These are phyloP conservation scores for Diadegma fenestrale DNA, from an alignment of 2,888 invertebrate species.

Conservation along the genomic window DNA sequence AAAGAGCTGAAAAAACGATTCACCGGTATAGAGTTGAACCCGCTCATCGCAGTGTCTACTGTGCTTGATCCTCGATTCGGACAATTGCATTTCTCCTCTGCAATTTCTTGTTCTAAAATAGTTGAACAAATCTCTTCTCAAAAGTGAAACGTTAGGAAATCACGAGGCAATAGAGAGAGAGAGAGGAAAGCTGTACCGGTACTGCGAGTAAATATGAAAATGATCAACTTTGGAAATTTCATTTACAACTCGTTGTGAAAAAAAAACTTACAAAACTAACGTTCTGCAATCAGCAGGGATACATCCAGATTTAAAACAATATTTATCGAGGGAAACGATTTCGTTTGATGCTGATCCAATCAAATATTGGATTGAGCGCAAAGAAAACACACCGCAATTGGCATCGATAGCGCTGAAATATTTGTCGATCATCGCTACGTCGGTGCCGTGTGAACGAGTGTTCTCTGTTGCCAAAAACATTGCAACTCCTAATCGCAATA, in stretches of 20 bases:
- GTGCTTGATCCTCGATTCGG: constrained; percentile 76
- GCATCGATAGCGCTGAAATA: not conserved
- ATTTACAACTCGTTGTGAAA: not conserved
- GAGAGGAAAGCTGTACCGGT: not conserved
- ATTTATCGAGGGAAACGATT: constrained; percentile 1
- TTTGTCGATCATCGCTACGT: constrained; percentile 31
- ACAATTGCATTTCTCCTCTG: constrained; percentile 46
- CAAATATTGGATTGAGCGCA: constrained; percentile 27
- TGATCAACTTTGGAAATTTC: not conserved
- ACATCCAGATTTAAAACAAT: constrained; percentile 26
- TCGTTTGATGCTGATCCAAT: constrained; percentile 19
- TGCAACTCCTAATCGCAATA: too few species aligned
- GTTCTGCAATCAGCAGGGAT: not conserved
- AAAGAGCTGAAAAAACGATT: constrained; percentile 65
- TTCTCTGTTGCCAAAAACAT: not conserved
- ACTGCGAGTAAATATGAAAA: not conserved
- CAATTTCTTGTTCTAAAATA: not conserved
- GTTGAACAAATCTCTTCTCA: constrained; percentile 13
- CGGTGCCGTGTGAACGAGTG: constrained; percentile 27
- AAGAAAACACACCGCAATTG: constrained; percentile 5
- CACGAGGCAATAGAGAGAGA: not conserved
- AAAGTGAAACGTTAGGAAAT: constrained; percentile 6
- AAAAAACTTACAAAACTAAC: not conserved
- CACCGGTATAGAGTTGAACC: constrained; percentile 66
- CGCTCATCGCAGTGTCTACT: constrained; percentile 70